Percentiles rank a stretch among this genome's conserved stretches.
phyloP scores from a whole-genome alignment of 2,888 invertebrate genomes.

The Marronus borbonicus region DNA sequence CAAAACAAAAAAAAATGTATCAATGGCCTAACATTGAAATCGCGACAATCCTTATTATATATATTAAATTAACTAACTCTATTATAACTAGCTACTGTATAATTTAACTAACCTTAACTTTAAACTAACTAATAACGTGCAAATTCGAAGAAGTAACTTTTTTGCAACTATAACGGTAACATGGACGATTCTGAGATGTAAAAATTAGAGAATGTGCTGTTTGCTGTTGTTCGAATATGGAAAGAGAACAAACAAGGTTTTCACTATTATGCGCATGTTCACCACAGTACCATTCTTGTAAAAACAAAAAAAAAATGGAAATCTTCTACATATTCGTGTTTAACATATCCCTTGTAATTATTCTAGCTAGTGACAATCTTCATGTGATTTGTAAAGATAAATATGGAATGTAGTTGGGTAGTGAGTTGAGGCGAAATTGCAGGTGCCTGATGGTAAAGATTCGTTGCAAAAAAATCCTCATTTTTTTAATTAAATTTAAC shows the following conservation, averaged over 20 bases:
- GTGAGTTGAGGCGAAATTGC: slow-evolving; percentile 16
- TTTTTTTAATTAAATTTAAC: no score
- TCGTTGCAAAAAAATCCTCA: no score
- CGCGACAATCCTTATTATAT: slow-evolving; percentile 67
- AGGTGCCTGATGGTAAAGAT: neutral
- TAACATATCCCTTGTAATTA: slow-evolving; percentile 63
- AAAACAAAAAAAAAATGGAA: slow-evolving; percentile 52
- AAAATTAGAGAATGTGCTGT: no score
- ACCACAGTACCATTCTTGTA: neutral
- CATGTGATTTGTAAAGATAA: slow-evolving; percentile 63
- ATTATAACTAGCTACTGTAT: slow-evolving; percentile 24
- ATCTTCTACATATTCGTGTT: slow-evolving; percentile 61
- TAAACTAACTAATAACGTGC: neutral
- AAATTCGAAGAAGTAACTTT: neutral
- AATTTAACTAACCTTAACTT: neutral
- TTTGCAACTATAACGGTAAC: neutral
- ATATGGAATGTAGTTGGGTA: slow-evolving; percentile 28
- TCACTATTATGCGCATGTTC: neutral
- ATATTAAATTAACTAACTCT: slow-evolving; percentile 51
- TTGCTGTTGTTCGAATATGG: neutral
- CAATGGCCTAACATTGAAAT: slow-evolving; percentile 70
- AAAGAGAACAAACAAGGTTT: slow-evolving; percentile 31
- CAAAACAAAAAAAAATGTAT: slow-evolving; percentile 48
- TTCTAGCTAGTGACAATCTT: slow-evolving; percentile 69
- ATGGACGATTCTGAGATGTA: neutral